Conservation (phyloP, 2,113 vertebrate species). For the Narcine bancroftii region DNA sequence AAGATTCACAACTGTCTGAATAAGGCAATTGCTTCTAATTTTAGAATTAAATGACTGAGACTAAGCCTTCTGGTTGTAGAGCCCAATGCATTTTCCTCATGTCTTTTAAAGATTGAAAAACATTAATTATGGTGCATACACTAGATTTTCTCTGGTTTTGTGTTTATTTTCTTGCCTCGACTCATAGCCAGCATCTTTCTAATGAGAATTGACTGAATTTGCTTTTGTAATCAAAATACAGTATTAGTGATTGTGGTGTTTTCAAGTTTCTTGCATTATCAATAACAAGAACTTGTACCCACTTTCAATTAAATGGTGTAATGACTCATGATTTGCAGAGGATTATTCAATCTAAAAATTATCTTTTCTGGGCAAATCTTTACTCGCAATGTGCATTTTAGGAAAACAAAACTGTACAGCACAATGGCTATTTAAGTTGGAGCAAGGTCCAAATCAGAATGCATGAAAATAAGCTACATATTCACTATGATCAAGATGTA, state of each 20-base stretch:
- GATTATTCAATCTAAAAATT: not conserved
- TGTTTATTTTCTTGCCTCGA: not conserved
- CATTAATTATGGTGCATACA: not conserved
- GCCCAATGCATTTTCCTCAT: not conserved
- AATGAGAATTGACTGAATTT: not conserved
- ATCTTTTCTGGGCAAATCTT: not conserved
- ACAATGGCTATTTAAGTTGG: not conserved
- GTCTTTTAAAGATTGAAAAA: not conserved
- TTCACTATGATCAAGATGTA: constrained; percentile 50
- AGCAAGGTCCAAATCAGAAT: not conserved
- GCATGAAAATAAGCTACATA: constrained; percentile 15
- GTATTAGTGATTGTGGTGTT: not conserved
- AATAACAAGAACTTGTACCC: not conserved
- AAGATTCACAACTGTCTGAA: no score
- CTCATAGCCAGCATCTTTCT: not conserved
- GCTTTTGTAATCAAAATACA: not conserved
- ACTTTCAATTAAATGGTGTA: not conserved
- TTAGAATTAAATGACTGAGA: no score
- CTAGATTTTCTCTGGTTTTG: not conserved
- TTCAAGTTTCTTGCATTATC: not conserved
- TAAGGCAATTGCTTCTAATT: no score
- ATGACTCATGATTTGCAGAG: not conserved
- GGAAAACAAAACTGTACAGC: not conserved
- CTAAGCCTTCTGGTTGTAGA: no score
- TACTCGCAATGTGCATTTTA: not conserved